Conservation (phyloP, 1,140 invertebrate genomes). For the Drosophila watanabei region DNA sequence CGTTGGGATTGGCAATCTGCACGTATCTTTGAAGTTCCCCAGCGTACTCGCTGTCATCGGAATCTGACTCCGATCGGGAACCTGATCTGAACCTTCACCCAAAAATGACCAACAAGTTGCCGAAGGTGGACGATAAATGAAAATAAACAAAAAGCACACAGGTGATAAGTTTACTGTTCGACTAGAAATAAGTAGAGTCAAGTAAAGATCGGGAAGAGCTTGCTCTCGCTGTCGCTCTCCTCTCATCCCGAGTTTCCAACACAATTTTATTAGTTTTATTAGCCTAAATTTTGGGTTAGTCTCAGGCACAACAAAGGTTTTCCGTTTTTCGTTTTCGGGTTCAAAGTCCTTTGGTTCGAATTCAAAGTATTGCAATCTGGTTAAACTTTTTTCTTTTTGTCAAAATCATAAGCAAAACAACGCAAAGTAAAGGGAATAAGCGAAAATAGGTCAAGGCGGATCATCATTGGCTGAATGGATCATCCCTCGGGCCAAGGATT, state of each 20-base stretch:
- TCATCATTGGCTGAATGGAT: neutral
- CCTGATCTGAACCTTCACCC: slow-evolving; percentile 45
- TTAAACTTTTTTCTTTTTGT: slow-evolving; percentile 51
- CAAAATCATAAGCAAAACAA: slow-evolving; percentile 43
- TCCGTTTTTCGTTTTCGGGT: slow-evolving; percentile 7
- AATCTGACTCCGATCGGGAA: slow-evolving; percentile 62
- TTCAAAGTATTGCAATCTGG: slow-evolving; percentile 81
- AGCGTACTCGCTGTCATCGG: slow-evolving; percentile 59
- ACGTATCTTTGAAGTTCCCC: slow-evolving; percentile 37
- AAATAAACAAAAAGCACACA: slow-evolving; percentile 71
- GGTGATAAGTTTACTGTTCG: slow-evolving; percentile 32
- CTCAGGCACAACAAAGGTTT: slow-evolving; percentile 12
- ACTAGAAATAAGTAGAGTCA: slow-evolving; percentile 29
- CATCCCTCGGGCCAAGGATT: slow-evolving; percentile 10
- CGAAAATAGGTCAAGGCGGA: slow-evolving; percentile 7
- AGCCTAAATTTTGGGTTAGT: slow-evolving; percentile 34
- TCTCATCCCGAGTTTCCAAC: neutral
- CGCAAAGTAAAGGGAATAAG: slow-evolving; percentile 39
- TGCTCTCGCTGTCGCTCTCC: neutral
- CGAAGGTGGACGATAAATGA: slow-evolving; percentile 53
- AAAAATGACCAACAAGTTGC: slow-evolving; percentile 51
- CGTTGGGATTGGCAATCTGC: slow-evolving; percentile 16
- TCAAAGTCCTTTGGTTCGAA: slow-evolving; percentile 31
- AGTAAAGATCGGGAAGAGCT: slow-evolving; percentile 3
- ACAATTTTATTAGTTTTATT: slow-evolving; percentile 35